Evolutionary conservation across 2,113 vertebrate species (phyloP), one percentile per base, ranked within the genome.

Genomic region (Cochlearius cochlearius): DNA sequence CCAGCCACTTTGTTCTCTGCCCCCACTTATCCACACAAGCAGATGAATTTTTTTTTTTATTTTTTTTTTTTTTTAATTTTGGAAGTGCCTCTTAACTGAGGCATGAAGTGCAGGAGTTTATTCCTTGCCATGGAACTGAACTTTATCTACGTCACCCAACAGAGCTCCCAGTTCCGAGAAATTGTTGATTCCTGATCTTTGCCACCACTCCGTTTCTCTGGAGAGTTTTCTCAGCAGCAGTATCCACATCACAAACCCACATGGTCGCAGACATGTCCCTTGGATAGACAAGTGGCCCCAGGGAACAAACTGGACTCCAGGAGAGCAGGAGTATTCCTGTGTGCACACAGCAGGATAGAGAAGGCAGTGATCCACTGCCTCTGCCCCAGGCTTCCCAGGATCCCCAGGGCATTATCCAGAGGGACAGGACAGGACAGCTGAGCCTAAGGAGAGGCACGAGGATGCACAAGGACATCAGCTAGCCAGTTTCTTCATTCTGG

Each of bases 361-460:
- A 91, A 89, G 32, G 55, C 38, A 62, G 19, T 5, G 5, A n/a
- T 45, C 10, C 36, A 22, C 6, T 19, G 8, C 10, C 26, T 71
- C 41, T 14, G 7, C 6, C 26, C 36, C 17, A 36, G 58, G 32
- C 36, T 79, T 68, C 45, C 49, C 21, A 53, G 41, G 41, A 75
- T 38, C 34, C 12, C 38, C 25, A 47, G 41, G 17, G 27, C 29
- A 63, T 26, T 1, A 5, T 15, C n/a, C 68, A 62, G n/a, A 67
- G 30, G 26, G 38, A 52, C 3, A 12, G 20, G 27, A 45, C 13
- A 27, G 38, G 55, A 56, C 2, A 5, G 5, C 16, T 34, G 55
- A 67, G 53, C 17, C 18, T 63, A 36, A 79, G 30, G 17, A 75
- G 39, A 79, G 25, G 22, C 20, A 36, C 0, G 0, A 7, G 75